Conservation (phyloP, 2,888 invertebrate species). For the Beris chalybata region DNA sequence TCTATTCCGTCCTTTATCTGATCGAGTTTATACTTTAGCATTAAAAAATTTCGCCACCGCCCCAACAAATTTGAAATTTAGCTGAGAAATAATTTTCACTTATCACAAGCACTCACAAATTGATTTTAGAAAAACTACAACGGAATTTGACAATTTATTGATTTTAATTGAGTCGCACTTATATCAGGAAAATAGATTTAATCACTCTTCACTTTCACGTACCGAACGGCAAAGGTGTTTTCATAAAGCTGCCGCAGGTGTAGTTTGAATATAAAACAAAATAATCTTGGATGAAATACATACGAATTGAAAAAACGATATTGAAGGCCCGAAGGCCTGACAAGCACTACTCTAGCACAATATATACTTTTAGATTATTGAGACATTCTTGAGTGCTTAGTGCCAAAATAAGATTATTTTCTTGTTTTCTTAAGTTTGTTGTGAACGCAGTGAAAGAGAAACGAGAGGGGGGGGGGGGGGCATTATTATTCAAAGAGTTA, state of each 20-base stretch:
- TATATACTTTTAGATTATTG: conserved; percentile 12
- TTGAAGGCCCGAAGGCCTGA: conserved; percentile 39
- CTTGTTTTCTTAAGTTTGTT: background rate
- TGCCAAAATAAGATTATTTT: conserved; percentile 18
- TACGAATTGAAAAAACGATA: conserved; percentile 20
- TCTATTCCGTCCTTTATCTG: background rate
- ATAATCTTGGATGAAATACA: conserved; percentile 11
- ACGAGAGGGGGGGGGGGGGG: background rate
- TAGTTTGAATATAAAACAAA: background rate
- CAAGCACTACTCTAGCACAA: conserved; percentile 34
- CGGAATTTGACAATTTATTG: background rate
- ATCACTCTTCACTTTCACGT: background rate
- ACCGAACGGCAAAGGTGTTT: background rate
- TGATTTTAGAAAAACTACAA: background rate
- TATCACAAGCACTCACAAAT: background rate
- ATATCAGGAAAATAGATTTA: background rate
- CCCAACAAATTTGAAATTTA: background rate
- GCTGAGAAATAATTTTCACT: background rate
- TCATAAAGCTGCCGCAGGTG: no score
- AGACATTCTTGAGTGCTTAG: conserved; percentile 20
- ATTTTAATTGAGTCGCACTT: background rate
- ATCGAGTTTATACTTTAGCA: conserved; percentile 14
- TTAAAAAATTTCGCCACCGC: conserved; percentile 12
- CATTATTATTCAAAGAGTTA: background rate
- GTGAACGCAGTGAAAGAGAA: conserved; percentile 18